A percentile compares a stretch with the other conserved stretches of the same genome.
Evolutionary conservation across 2,888 invertebrate species (phyloP).

Genomic region (Hydropsyche betteni): DNA sequence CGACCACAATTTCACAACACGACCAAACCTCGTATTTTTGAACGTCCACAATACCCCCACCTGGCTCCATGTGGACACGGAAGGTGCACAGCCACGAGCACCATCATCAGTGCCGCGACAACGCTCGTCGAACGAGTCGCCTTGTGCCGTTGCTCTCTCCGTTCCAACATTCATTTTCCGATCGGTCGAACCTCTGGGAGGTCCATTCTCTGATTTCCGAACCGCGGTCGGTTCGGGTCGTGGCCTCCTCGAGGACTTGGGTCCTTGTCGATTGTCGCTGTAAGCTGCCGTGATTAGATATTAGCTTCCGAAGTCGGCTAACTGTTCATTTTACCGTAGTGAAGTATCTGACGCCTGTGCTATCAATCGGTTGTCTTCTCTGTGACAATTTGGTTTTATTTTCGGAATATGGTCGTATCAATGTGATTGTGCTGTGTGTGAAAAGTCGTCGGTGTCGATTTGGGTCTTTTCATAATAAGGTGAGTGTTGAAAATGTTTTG

Average conservation of each 20-base stretch:
- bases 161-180: no score
- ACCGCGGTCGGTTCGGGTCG: background rate
- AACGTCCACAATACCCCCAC: background rate
- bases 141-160: no score
- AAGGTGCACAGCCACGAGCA: slow-evolving; percentile 16
- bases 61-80: slow-evolving; percentile 6
- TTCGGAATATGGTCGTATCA: background rate
- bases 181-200: no score
- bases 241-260: background rate
- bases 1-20: no score
- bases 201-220: background rate
- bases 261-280: background rate
- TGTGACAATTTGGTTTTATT: slow-evolving; percentile 6
- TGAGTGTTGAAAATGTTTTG: background rate
- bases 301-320: background rate
- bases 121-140: slow-evolving; percentile 5
- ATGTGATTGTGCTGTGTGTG: slow-evolving; percentile 11
- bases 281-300: background rate
- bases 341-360: background rate
- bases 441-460: background rate
- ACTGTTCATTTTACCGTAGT: slow-evolving; percentile 25
- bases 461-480: background rate
- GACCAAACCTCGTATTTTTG: no score
- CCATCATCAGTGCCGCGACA: slow-evolving; percentile 17
- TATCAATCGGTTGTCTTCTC: slow-evolving; percentile 6